Percentiles rank a stretch among this genome's conserved stretches.
Evolutionary conservation across 1,140 invertebrate genomes (phyloP).

Genomic region (Bombus consobrinus): DNA sequence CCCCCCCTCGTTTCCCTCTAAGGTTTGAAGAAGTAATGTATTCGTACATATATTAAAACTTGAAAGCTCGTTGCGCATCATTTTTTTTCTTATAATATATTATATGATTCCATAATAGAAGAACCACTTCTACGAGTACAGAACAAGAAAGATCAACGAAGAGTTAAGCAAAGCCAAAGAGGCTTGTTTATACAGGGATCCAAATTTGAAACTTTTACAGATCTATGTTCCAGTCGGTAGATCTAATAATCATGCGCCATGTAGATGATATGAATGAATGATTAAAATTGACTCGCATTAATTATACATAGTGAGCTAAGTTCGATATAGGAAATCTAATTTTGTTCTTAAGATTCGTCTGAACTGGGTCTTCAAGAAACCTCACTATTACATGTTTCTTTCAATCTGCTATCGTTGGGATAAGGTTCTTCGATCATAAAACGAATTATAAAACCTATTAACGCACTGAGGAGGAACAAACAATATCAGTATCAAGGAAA

Average conservation of each 20-base stretch:
- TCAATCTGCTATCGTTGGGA: neutral
- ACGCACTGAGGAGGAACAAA: neutral
- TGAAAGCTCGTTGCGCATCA: slow-evolving; percentile 3
- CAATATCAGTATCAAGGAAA: slow-evolving; percentile 12
- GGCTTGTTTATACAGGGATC: slow-evolving; percentile 67
- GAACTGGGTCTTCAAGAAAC: neutral
- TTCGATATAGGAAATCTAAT: neutral
- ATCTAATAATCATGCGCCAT: neutral
- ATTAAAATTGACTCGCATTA: neutral
- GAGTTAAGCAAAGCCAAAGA: slow-evolving; percentile 40
- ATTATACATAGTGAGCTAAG: neutral
- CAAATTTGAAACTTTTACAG: slow-evolving; percentile 61
- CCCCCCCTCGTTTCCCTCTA: slow-evolving; percentile 2
- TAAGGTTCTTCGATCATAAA: neutral
- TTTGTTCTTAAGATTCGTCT: neutral
- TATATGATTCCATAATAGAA: slow-evolving; percentile 12
- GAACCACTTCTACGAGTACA: slow-evolving; percentile 14
- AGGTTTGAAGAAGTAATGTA: slow-evolving; percentile 39
- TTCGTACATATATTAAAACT: slow-evolving; percentile 46
- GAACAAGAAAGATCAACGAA: slow-evolving; percentile 4
- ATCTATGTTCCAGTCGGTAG: slow-evolving; percentile 66
- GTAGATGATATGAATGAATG: neutral
- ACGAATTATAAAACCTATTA: neutral
- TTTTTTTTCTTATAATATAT: neutral
- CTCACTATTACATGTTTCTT: neutral